These are phyloP conservation scores for Tarsius wallacei DNA, from an alignment of 2,797 vertebrate genomes.

Conservation along the genomic window DNA sequence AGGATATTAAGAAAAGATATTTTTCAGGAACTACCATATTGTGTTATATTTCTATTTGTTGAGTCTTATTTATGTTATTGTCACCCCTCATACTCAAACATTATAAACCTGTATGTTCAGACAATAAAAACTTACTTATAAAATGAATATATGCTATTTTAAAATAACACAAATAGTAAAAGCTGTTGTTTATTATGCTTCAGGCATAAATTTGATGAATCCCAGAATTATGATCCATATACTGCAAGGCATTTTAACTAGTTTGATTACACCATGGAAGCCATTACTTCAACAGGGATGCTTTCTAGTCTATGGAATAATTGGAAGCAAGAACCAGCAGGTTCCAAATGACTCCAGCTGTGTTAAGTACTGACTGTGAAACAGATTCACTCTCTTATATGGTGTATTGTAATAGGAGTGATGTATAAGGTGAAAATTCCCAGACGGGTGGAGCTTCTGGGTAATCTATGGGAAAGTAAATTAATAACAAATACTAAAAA, in stretches of 20 bases:
- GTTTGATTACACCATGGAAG: constrained; percentile 88
- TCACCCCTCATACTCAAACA: not conserved
- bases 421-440: constrained; percentile 78
- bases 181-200: constrained; percentile 80
- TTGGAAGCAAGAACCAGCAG: constrained; percentile 89
- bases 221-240: constrained; percentile 83
- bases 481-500: constrained; percentile 76
- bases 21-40: not conserved
- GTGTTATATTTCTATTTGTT: not conserved
- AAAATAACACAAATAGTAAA: constrained; percentile 80
- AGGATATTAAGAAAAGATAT: not conserved
- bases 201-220: constrained; percentile 81
- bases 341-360: constrained; percentile 87
- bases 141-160: not conserved
- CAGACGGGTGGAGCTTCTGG: constrained; percentile 34
- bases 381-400: constrained; percentile 81
- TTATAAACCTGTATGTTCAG: not conserved
- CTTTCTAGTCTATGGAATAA: constrained; percentile 88
- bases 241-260: constrained; percentile 84
- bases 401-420: constrained; percentile 81
- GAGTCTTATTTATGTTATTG: not conserved
- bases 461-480: constrained; percentile 71
- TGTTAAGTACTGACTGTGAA: constrained; percentile 86
- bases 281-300: constrained; percentile 84
- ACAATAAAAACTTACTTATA: not conserved